phyloP scores from a whole-genome alignment of 2,797 vertebrate genomes.

The Sebastolobus altivelis region DNA sequence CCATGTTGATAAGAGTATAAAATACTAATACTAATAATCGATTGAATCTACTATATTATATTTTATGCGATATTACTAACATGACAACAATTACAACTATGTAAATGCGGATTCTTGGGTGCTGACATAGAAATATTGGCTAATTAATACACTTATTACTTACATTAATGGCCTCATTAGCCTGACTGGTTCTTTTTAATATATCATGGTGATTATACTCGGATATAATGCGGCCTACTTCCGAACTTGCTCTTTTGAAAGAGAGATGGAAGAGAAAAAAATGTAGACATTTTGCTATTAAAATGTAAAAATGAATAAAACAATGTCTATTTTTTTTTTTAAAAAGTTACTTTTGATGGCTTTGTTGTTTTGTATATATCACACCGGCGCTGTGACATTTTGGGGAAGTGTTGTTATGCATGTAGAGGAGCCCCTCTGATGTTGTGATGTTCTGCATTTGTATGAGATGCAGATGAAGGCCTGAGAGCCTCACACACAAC shows the following conservation, averaged over 20 bases:
- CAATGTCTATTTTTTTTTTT: conserved; percentile 14
- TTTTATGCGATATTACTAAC: neutral
- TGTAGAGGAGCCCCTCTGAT: conserved; percentile 64
- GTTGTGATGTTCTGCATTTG: conserved; percentile 67
- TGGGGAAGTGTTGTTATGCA: conserved; percentile 45
- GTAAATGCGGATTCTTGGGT: neutral
- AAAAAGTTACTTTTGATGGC: conserved; percentile 60
- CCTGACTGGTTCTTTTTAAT: conserved; percentile 26
- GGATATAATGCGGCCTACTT: neutral
- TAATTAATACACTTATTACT: conserved; percentile 23
- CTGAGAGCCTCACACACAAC: conserved; percentile 57
- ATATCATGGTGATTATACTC: conserved; percentile 9
- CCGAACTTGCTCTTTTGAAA: conserved; percentile 2
- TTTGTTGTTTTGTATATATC: conserved; percentile 45
- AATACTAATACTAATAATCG: too few relatives aligned
- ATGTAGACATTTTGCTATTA: neutral
- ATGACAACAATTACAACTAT: neutral
- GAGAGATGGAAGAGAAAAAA: neutral
- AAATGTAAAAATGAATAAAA: conserved; percentile 1
- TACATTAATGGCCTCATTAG: conserved; percentile 31
- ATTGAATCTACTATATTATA: neutral
- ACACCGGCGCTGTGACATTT: conserved; percentile 43
- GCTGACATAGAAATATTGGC: conserved; percentile 23
- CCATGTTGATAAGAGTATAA: too few relatives aligned
- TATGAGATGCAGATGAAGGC: conserved; percentile 79